A percentile compares a stretch with the other conserved stretches of the same genome.
Evolutionary conservation across 2,797 vertebrate species (phyloP).

Genomic region (Momotus momota): DNA sequence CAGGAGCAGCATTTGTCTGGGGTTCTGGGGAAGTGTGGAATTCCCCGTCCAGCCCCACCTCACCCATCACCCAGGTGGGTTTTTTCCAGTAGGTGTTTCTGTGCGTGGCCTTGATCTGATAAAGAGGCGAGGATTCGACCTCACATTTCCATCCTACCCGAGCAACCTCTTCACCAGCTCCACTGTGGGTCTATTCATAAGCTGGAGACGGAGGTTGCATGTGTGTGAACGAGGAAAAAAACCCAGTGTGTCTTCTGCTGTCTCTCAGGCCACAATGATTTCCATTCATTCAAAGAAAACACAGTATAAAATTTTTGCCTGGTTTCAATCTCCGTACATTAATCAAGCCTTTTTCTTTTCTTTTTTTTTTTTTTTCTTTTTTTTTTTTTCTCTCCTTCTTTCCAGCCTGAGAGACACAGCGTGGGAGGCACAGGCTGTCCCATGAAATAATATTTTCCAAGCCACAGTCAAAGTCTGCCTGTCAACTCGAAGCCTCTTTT

Average conservation of each 20-base stretch:
- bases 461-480: slow-evolving; percentile 21
- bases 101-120: not conserved
- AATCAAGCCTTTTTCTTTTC: not conserved
- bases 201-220: not conserved
- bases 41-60: not conserved
- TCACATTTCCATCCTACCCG: not conserved
- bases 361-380: not conserved
- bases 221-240: not conserved
- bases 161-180: not conserved
- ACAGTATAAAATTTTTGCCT: slow-evolving; percentile 16
- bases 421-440: slow-evolving; percentile 47
- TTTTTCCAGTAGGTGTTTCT: not conserved
- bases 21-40: not conserved
- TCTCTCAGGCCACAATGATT: slow-evolving; percentile 12
- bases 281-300: slow-evolving; percentile 34
- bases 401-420: not conserved
- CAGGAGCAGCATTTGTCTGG: not conserved
- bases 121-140: not conserved
- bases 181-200: not conserved
- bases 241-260: not conserved
- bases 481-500: slow-evolving; percentile 28
- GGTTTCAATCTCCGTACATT: slow-evolving; percentile 27
- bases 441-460: slow-evolving; percentile 48
- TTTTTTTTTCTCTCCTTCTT: too few species aligned
- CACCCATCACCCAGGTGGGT: not conserved